phyloP scores from a whole-genome alignment of 2,797 vertebrate species.

The Nothura maculosa region DNA sequence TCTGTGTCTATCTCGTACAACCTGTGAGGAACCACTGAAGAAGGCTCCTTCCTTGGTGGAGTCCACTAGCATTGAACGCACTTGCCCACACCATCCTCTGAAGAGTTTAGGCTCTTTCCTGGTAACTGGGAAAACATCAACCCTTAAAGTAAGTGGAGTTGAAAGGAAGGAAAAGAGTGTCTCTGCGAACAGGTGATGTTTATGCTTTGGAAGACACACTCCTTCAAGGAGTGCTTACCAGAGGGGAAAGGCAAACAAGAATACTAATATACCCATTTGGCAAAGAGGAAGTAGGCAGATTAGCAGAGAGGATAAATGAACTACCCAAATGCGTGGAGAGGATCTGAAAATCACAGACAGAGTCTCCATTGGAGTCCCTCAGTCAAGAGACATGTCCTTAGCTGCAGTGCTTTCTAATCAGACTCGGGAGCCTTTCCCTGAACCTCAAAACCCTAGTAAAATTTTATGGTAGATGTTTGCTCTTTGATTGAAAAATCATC shows the following conservation, averaged over 20 bases:
- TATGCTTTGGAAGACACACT: background rate
- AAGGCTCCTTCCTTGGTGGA: background rate
- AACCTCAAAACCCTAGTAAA: slow-evolving; percentile 2
- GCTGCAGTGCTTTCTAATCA: background rate
- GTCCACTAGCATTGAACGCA: background rate
- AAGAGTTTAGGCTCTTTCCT: background rate
- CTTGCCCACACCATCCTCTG: accelerated
- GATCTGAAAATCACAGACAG: background rate
- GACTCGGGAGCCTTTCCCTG: background rate
- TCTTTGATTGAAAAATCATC: background rate
- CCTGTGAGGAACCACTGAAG: background rate
- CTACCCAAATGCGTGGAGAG: background rate
- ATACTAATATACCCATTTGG: background rate
- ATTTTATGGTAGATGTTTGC: background rate
- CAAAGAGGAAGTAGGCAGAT: background rate
- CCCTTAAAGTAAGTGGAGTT: background rate
- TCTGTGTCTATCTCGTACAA: background rate
- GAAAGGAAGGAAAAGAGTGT: background rate
- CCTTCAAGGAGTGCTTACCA: background rate
- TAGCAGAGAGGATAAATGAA: background rate
- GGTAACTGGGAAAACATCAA: background rate
- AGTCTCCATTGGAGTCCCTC: background rate
- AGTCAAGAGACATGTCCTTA: background rate
- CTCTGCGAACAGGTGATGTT: background rate
- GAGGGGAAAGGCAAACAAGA: background rate